phyloP scores from a whole-genome alignment of 1,140 invertebrate genomes.

The Telenomus remus region DNA sequence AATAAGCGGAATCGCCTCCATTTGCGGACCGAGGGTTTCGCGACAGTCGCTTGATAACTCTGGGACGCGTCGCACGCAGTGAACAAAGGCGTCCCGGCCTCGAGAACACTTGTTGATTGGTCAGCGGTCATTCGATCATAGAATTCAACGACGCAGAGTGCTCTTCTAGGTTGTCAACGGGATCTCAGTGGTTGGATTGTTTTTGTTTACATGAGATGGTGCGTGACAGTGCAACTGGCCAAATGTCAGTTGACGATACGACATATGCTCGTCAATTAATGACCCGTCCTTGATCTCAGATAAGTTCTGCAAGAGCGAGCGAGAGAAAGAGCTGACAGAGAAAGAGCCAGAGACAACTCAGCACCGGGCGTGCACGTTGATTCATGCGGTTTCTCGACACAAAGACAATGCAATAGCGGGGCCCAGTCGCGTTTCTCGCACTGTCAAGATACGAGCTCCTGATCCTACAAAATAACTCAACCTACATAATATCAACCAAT shows the following conservation, averaged over 20 bases:
- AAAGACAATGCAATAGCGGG: no score
- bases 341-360: no score
- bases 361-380: constrained; percentile 5
- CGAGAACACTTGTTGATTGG: constrained; percentile 12
- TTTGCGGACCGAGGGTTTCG: constrained; percentile 28
- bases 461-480: no score
- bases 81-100: constrained; percentile 7
- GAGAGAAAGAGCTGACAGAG: neutral
- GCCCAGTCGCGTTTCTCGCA: no score
- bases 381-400: constrained; percentile 1
- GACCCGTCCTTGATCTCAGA: constrained; percentile 50
- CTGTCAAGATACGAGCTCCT: no score
- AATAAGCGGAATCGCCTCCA: constrained; percentile 41
- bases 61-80: constrained; percentile 1
- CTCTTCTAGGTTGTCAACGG: no score
- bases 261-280: constrained; percentile 33
- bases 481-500: no score
- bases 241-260: constrained; percentile 7
- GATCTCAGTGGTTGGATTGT: no score
- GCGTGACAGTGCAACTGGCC: neutral
- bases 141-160: no score
- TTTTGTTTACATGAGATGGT: no score
- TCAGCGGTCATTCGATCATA: neutral
- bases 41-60: constrained; percentile 35
- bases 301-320: constrained; percentile 23